Percentiles rank a stretch among this genome's conserved stretches.
phyloP scores from a whole-genome alignment of 2,113 vertebrate genomes.

The Cinclus cinclus region DNA sequence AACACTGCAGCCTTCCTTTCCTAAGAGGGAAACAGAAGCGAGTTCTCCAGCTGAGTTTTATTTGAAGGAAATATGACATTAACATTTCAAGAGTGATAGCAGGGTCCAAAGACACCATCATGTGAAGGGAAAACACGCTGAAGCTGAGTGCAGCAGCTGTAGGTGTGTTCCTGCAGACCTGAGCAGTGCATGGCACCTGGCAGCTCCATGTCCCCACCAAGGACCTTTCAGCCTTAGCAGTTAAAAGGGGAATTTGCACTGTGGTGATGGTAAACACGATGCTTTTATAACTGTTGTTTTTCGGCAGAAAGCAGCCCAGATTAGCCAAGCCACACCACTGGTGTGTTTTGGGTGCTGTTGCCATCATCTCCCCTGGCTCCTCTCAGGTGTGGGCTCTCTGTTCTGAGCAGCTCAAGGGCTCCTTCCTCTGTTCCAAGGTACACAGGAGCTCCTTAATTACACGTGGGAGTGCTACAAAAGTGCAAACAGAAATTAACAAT shows the following conservation, averaged over 20 bases:
- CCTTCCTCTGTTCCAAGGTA: neutral
- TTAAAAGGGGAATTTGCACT: neutral
- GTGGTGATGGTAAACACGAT: neutral
- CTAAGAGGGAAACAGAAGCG: neutral
- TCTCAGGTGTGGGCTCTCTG: fast-evolving
- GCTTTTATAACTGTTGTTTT: neutral
- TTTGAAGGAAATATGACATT: neutral
- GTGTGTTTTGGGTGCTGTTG: neutral
- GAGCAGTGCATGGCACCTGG: fast-evolving
- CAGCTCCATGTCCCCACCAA: neutral
- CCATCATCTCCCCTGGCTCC: fast-evolving
- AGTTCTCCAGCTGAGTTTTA: neutral
- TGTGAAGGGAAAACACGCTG: fast-evolving
- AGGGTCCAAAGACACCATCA: neutral
- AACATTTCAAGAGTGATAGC: neutral
- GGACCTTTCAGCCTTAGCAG: neutral
- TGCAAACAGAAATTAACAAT: neutral
- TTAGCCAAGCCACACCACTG: neutral
- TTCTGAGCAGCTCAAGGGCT: neutral
- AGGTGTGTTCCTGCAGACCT: neutral
- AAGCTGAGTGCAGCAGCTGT: neutral
- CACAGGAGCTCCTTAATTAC: neutral
- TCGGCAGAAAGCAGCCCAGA: neutral
- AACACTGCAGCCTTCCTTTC: fast-evolving
- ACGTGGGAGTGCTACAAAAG: neutral